A percentile compares a stretch with the other conserved stretches of the same genome.
phyloP scores from a whole-genome alignment of 1,140 invertebrate genomes.

The Amphibalanus amphitrite region DNA sequence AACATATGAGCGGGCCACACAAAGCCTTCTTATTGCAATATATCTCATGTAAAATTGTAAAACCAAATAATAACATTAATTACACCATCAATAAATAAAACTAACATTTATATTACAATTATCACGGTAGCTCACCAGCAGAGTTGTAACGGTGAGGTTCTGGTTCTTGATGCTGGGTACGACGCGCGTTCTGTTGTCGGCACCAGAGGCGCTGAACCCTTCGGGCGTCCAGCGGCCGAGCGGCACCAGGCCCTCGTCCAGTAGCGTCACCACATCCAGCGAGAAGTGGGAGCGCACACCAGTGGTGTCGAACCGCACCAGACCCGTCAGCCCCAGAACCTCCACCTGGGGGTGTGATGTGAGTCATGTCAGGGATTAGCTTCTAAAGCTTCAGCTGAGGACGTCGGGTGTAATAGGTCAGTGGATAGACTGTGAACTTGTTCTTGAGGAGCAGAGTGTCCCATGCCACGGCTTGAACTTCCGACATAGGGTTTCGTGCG shows the following conservation, averaged over 20 bases:
- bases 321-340: conserved; percentile 75
- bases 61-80: too few relatives aligned
- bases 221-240: background rate
- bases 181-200: background rate
- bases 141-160: background rate
- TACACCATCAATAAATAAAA: background rate
- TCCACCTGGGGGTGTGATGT: conserved; percentile 43
- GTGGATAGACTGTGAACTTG: too few relatives aligned
- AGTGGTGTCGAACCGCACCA: conserved; percentile 84
- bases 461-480: too few relatives aligned
- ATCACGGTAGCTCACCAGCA: background rate
- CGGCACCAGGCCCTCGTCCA: conserved; percentile 31
- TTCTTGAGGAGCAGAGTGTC: too few relatives aligned
- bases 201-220: background rate
- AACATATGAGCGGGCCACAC: too few relatives aligned
- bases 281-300: conserved; percentile 77
- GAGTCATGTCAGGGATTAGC: too few relatives aligned
- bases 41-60: too few relatives aligned
- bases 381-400: too few relatives aligned
- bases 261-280: conserved; percentile 73
- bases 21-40: too few relatives aligned
- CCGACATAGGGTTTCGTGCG: too few relatives aligned
- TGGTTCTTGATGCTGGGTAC: background rate
- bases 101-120: too few relatives aligned
- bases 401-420: too few relatives aligned